Conservation (phyloP, 1,140 invertebrate genomes). For the Zaprionus africanus region DNA sequence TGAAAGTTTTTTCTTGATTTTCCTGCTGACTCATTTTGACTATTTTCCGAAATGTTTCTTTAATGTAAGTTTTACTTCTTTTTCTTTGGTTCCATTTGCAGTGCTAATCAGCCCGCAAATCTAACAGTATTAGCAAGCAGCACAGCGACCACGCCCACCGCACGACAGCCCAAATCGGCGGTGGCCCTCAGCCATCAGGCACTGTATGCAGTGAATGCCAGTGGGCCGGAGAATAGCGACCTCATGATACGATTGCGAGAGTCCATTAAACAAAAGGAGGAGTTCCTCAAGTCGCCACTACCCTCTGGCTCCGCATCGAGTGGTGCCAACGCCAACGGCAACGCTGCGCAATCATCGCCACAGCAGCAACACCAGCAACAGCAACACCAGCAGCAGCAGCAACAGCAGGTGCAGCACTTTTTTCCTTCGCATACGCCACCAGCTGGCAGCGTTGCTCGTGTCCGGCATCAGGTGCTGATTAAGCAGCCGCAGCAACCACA, state of each 20-base stretch:
- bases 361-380: slow-evolving; percentile 38
- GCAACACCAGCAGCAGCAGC: slow-evolving; percentile 22
- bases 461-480: slow-evolving; percentile 58
- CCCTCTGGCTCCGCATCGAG: slow-evolving; percentile 35
- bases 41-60: not conserved
- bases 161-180: slow-evolving; percentile 62
- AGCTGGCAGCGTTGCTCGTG: slow-evolving; percentile 27
- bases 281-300: slow-evolving; percentile 91
- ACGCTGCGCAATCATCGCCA: slow-evolving; percentile 53
- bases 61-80: not conserved
- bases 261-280: slow-evolving; percentile 94
- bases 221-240: slow-evolving; percentile 72
- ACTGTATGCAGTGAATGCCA: slow-evolving; percentile 50
- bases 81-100: slow-evolving; percentile 42
- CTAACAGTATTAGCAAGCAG: slow-evolving; percentile 81
- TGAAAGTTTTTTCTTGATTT: not conserved
- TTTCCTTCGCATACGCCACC: slow-evolving; percentile 63
- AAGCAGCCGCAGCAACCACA: slow-evolving; percentile 52
- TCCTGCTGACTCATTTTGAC: not conserved
- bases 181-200: slow-evolving; percentile 53
- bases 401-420: slow-evolving; percentile 76
- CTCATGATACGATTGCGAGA: slow-evolving; percentile 87
- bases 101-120: slow-evolving; percentile 79
- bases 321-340: slow-evolving; percentile 50
- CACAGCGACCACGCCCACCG: slow-evolving; percentile 60